Conservation (phyloP, 2,113 vertebrate genomes). For the Haplochromis burtoni region DNA sequence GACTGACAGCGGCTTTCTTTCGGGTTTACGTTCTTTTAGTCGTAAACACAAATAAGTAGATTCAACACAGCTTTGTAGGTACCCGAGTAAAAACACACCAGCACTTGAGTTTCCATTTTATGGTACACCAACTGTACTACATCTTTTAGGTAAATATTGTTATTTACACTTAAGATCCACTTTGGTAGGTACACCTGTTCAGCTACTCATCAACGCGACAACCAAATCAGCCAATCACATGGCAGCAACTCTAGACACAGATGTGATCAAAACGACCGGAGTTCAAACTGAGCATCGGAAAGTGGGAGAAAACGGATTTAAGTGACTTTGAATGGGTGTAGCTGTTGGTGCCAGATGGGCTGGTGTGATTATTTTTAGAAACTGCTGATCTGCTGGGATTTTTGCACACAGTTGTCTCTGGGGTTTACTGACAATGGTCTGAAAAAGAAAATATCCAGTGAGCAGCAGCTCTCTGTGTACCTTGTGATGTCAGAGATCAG, state of each 20-base stretch:
- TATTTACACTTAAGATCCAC: not conserved
- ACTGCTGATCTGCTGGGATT: not conserved
- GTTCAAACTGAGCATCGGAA: not conserved
- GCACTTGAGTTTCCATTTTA: not conserved
- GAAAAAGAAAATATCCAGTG: not conserved
- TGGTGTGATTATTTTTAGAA: not conserved
- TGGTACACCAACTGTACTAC: not conserved
- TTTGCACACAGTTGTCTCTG: not conserved
- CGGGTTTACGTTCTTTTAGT: not conserved
- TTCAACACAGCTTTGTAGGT: not conserved
- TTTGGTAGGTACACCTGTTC: not conserved
- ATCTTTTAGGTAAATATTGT: not conserved
- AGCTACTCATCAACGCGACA: not conserved
- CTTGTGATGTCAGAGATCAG: not conserved
- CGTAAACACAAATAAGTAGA: not conserved
- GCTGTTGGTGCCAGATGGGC: not conserved
- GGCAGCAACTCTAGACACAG: not conserved
- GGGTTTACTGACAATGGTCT: not conserved
- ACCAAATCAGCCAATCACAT: not conserved
- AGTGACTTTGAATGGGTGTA: not conserved
- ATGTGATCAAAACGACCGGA: not conserved
- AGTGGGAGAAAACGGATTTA: not conserved
- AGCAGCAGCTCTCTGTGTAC: not conserved
- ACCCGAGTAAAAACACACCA: not conserved
- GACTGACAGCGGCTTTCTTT: not conserved